Percentiles rank a stretch among this genome's conserved stretches.
These are phyloP conservation scores for Hemichromis elongatus DNA, from an alignment of 2,113 vertebrate species.

Conservation along the genomic window DNA sequence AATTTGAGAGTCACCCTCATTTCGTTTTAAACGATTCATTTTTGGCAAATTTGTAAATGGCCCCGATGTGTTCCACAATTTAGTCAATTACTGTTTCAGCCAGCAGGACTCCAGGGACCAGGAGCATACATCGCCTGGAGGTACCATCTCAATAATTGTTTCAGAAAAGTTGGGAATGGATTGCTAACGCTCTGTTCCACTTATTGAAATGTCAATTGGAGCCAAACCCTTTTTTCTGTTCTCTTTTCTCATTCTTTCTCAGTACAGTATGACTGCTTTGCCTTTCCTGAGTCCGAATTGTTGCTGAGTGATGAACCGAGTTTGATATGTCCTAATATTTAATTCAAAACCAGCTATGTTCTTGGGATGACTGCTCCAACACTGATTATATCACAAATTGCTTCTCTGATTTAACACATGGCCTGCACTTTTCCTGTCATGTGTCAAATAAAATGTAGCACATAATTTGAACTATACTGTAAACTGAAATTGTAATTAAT, in stretches of 20 bases:
- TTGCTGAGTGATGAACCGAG: background rate
- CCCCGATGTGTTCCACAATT: slow-evolving; percentile 94
- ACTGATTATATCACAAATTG: background rate
- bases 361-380: background rate
- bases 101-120: slow-evolving; percentile 98
- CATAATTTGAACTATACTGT: slow-evolving; percentile 71
- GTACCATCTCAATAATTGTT: slow-evolving; percentile 99
- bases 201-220: slow-evolving; percentile 99
- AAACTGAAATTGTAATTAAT: slow-evolving; percentile 59
- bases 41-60: slow-evolving; percentile 97
- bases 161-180: slow-evolving; percentile 97
- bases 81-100: slow-evolving; percentile 99
- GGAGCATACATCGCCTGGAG: slow-evolving; percentile 99
- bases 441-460: slow-evolving; percentile 79
- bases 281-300: background rate
- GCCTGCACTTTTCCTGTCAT: slow-evolving; percentile 15
- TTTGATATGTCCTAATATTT: background rate
- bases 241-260: slow-evolving; percentile 78
- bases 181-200: slow-evolving; percentile 97
- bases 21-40: slow-evolving; percentile 96
- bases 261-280: slow-evolving; percentile 77
- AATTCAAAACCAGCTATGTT: background rate
- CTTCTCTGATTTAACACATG: background rate
- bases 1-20: slow-evolving; percentile 97
- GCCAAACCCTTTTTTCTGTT: slow-evolving; percentile 71